These are phyloP conservation scores for Brevipalpus yothersi DNA, from an alignment of 1,140 invertebrate species.

Conservation along the genomic window DNA sequence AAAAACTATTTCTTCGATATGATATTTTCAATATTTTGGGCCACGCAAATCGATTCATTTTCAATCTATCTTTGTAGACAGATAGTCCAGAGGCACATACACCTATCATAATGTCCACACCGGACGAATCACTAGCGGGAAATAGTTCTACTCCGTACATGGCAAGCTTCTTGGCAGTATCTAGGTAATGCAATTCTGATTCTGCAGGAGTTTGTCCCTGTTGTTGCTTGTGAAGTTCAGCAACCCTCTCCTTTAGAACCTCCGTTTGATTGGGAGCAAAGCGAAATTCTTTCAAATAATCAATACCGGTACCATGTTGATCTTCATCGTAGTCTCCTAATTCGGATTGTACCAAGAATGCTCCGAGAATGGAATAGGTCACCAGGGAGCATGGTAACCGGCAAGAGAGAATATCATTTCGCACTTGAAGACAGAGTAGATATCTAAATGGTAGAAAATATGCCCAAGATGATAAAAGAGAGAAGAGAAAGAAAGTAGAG, in stretches of 20 bases:
- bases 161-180: constrained; percentile 90
- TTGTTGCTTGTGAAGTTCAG: constrained; percentile 81
- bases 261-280: constrained; percentile 71
- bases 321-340: constrained; percentile 77
- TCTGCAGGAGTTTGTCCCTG: constrained; percentile 85
- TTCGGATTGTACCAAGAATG: constrained; percentile 90
- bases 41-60: constrained; percentile 98
- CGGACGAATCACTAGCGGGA: constrained; percentile 87
- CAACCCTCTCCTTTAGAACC: constrained; percentile 76
- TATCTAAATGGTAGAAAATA: constrained; percentile 29
- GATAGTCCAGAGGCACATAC: constrained; percentile 85
- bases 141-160: constrained; percentile 95
- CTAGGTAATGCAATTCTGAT: constrained; percentile 81
- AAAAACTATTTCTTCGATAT: constrained; percentile 94
- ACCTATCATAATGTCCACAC: constrained; percentile 82
- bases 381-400: constrained; percentile 86
- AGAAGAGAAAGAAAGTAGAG: no score
- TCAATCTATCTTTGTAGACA: constrained; percentile 76
- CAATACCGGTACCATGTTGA: constrained; percentile 32
- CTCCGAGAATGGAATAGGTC: constrained; percentile 82
- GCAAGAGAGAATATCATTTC: constrained; percentile 71
- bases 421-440: constrained; percentile 78
- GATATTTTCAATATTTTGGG: constrained; percentile 98
- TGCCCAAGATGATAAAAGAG: no score
- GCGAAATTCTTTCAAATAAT: constrained; percentile 64